These are phyloP conservation scores for Conus ventricosus DNA, from an alignment of 1,140 invertebrate species.

Conservation along the genomic window DNA sequence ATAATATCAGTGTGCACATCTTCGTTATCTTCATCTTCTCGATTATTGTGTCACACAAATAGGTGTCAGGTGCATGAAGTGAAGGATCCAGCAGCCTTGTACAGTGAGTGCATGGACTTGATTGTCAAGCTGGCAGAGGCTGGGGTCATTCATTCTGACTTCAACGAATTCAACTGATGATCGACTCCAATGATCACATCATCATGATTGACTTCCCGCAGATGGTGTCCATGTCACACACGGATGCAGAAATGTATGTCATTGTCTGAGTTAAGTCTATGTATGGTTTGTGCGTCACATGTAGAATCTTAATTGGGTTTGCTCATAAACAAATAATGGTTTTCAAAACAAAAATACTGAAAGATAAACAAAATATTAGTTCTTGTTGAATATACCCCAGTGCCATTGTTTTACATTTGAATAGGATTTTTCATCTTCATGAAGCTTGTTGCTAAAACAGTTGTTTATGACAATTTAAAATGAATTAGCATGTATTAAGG, in stretches of 20 bases:
- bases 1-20: too few species aligned
- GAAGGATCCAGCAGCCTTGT: slow-evolving; percentile 86
- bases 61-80: slow-evolving; percentile 90
- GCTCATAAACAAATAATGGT: neutral
- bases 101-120: slow-evolving; percentile 96
- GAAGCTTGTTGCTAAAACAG: too few species aligned
- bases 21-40: too few species aligned
- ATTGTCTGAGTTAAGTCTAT: neutral
- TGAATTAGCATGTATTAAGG: too few species aligned
- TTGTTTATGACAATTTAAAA: too few species aligned
- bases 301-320: neutral
- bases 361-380: too few species aligned
- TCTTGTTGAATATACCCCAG: too few species aligned
- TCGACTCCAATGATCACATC: slow-evolving; percentile 84
- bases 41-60: slow-evolving; percentile 18
- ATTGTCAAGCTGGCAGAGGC: slow-evolving; percentile 92
- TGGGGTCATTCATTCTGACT: slow-evolving; percentile 99
- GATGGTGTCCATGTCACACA: slow-evolving; percentile 96
- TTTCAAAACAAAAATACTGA: too few species aligned
- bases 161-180: slow-evolving; percentile 95
- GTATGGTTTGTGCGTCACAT: neutral
- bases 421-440: too few species aligned
- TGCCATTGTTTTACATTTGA: too few species aligned
- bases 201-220: slow-evolving; percentile 99
- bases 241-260: slow-evolving; percentile 90